Evolutionary conservation across 2,888 invertebrate species (phyloP), one percentile per base, ranked within the genome.

Genomic region (Drosophila limbata): DNA sequence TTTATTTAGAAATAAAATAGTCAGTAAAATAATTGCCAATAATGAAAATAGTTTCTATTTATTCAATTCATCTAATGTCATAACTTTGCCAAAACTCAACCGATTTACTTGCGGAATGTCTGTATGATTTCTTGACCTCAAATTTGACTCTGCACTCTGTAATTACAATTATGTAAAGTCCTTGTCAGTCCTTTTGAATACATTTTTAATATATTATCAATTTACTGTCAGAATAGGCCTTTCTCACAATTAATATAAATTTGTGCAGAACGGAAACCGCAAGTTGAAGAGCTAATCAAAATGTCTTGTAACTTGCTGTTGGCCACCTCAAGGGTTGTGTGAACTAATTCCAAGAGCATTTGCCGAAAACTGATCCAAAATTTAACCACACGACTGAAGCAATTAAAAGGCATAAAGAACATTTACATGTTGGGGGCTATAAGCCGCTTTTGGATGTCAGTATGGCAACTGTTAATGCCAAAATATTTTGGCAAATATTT

Each of bases 381-480:
- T 63, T 40, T 73, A 17, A 76, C 69, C 76, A 44, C 73, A 73
- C 66, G 56, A 55, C 76, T 53, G 48, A 50, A 62, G 65, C 69
- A 76, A 77, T 77, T 73, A 76, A 76, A 73, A 53, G 66, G 81
- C 52, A 63, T 56, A 56, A 53, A 69, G 61, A 73, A 65, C 68
- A 77, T 73, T 80, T 78, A 71, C 76, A 76, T 80, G 81, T 78
- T 44, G 62, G 45, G 37, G 50, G 60, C 61, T 66, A 65, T 84
- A 83, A 83, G 81, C 82, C 68, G 83, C 71, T 83, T 83, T 84
- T 61, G 42, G 31, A 56, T 73, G 60, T 52, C 51, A 64, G 62
- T 9, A 48, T 19, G 50, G 45, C 15, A 55, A 77, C 69, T 80
- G 82, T 80, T 84, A 82, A 80, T 70, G 79, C 68, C 79, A 65